Percentiles rank a stretch among this genome's conserved stretches.
phyloP scores from a whole-genome alignment of 2,797 vertebrate genomes.

The Siniperca obscura region DNA sequence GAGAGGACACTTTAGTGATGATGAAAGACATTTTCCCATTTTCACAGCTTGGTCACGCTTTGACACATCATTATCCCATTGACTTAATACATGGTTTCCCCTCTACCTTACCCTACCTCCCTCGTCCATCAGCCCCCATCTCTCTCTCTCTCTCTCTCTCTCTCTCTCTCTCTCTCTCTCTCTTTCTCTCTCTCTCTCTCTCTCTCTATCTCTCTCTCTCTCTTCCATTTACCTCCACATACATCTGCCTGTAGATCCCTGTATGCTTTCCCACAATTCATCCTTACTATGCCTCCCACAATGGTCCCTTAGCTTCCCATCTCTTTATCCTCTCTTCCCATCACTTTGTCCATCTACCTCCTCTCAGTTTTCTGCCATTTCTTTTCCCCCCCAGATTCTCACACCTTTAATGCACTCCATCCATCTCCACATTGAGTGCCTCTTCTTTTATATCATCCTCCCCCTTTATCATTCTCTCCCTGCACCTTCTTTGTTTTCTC shows the following conservation, averaged over 20 bases:
- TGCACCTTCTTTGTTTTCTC: constrained; percentile 39
- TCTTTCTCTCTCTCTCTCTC: constrained; percentile 10
- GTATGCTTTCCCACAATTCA: constrained; percentile 33
- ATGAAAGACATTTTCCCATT: constrained; percentile 84
- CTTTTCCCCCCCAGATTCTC: constrained; percentile 38
- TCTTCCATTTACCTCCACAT: constrained; percentile 31
- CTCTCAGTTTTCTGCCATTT: constrained; percentile 49
- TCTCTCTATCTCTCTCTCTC: constrained; percentile 8
- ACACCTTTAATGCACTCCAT: constrained; percentile 62
- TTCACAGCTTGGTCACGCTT: constrained; percentile 81
- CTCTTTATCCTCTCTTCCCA: constrained; percentile 52
- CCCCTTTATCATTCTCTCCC: constrained; percentile 51
- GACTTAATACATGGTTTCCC: constrained; percentile 78
- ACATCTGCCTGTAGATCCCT: constrained; percentile 40
- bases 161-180: constrained; percentile 20
- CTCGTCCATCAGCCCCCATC: constrained; percentile 54
- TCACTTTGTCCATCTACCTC: constrained; percentile 46
- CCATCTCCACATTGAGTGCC: constrained; percentile 48
- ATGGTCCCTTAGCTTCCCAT: constrained; percentile 30
- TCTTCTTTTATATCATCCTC: constrained; percentile 58
- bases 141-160: constrained; percentile 19
- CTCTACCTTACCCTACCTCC: constrained; percentile 57
- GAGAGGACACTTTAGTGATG: constrained; percentile 84
- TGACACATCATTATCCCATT: constrained; percentile 84
- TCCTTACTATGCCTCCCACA: constrained; percentile 14